These are phyloP conservation scores for Beroe forskalii DNA, from an alignment of 37 sponge, comb jelly and placozoan species.

Conservation along the genomic window DNA sequence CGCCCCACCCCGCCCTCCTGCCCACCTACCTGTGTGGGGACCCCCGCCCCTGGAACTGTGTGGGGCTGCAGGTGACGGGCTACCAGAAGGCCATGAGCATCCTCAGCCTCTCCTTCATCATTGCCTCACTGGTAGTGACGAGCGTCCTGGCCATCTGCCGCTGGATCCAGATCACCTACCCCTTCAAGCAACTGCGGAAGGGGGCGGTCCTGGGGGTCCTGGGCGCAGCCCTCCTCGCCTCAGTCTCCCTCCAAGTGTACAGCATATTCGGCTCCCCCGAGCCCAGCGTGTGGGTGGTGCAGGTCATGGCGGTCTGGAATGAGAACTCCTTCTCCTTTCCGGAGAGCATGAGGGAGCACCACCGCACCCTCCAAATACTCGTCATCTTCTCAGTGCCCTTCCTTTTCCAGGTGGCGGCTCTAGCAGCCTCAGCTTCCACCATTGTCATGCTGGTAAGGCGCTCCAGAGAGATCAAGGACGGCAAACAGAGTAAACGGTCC, in stretches of 20 bases:
- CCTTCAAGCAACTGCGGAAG: not conserved
- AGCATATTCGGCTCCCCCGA: not conserved
- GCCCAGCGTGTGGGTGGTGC: conserved; percentile 6
- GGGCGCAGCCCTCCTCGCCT: not conserved
- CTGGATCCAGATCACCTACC: not conserved
- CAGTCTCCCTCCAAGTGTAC: conserved; percentile 1
- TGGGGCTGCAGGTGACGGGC: not conserved
- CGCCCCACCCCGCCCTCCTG: not conserved
- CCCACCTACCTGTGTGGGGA: not conserved
- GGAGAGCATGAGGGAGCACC: not conserved
- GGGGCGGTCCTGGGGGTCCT: not conserved
- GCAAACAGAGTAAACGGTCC: not conserved
- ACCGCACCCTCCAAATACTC: not conserved
- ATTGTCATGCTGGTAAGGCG: not conserved
- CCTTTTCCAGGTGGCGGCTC: not conserved
- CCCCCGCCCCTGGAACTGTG: not conserved
- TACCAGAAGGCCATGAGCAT: not conserved
- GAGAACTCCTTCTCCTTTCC: not conserved
- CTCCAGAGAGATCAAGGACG: not conserved
- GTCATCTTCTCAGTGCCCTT: not conserved
- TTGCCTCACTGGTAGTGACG: conserved; percentile 6
- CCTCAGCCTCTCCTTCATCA: not conserved
- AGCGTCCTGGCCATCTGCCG: conserved; percentile 30
- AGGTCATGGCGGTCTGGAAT: conserved; percentile 29
- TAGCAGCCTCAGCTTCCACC: not conserved